phyloP scores from a whole-genome alignment of 2,888 invertebrate genomes.

The Leucoptera coffeella region DNA sequence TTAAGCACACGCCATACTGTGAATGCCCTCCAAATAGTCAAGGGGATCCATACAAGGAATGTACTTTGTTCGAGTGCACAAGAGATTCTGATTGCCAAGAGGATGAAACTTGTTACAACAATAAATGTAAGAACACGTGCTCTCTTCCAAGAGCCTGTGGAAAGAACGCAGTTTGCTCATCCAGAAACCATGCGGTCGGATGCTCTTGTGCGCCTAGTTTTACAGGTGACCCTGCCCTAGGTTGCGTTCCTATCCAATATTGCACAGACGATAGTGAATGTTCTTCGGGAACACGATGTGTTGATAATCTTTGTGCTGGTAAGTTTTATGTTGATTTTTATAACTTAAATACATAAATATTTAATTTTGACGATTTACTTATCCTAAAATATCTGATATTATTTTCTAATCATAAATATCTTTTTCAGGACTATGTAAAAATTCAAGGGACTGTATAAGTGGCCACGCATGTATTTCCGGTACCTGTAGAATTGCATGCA shows the following conservation, averaged over 20 bases:
- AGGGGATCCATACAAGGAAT: constrained; percentile 70
- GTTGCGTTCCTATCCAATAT: constrained; percentile 77
- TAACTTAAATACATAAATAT: constrained; percentile 1
- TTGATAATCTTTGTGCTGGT: constrained; percentile 74
- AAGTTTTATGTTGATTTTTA: constrained; percentile 16
- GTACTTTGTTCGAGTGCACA: constrained; percentile 68
- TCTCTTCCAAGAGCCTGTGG: constrained; percentile 77
- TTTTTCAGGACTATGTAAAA: constrained; percentile 64
- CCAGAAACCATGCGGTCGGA: constrained; percentile 71
- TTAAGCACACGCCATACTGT: constrained; percentile 65
- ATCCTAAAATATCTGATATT: neutral
- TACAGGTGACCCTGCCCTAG: constrained; percentile 80
- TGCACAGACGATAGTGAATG: constrained; percentile 78
- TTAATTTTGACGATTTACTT: neutral
- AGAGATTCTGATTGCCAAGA: constrained; percentile 70
- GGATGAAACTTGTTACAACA: constrained; percentile 69
- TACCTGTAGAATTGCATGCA: constrained; percentile 80
- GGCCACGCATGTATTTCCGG: constrained; percentile 82
- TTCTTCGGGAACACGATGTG: constrained; percentile 76
- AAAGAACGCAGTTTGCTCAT: constrained; percentile 67
- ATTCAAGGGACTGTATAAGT: constrained; percentile 75
- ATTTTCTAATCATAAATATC: constrained; percentile 6
- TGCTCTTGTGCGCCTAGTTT: constrained; percentile 81
- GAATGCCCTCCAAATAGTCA: constrained; percentile 68
- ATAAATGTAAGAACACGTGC: constrained; percentile 78